phyloP scores from a whole-genome alignment of 1,140 invertebrate species.

The Magallana angulata region DNA sequence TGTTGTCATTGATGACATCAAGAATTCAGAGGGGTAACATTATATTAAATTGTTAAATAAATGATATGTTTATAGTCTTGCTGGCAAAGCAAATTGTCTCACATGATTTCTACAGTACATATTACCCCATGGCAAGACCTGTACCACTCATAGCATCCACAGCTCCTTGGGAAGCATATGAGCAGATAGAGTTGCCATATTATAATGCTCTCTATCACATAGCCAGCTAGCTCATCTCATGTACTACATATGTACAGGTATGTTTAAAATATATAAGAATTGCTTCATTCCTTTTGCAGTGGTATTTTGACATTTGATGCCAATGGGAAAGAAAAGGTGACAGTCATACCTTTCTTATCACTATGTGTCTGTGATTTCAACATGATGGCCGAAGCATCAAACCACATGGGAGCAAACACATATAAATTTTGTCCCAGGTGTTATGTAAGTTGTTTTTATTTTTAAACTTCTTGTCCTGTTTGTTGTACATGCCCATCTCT shows the following conservation, averaged over 20 bases:
- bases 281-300: neutral
- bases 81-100: too few relatives aligned
- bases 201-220: too few relatives aligned
- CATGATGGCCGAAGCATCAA: constrained; percentile 32
- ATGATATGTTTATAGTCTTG: too few relatives aligned
- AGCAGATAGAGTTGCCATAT: neutral
- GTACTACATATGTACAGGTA: too few relatives aligned
- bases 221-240: too few relatives aligned
- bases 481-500: too few relatives aligned
- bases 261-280: too few relatives aligned
- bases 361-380: neutral
- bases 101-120: neutral
- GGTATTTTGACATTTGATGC: constrained; percentile 34
- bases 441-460: neutral
- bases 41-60: neutral
- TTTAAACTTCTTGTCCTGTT: too few relatives aligned
- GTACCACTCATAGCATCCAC: neutral
- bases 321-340: neutral
- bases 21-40: neutral
- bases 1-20: neutral
- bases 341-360: neutral
- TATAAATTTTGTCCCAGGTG: constrained; percentile 40
- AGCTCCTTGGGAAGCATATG: neutral
- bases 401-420: constrained; percentile 41
- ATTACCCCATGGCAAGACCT: neutral